A percentile compares a stretch with the other conserved stretches of the same genome.
Evolutionary conservation across 2,113 vertebrate genomes (phyloP).

Genomic region (Archilochus colubris): DNA sequence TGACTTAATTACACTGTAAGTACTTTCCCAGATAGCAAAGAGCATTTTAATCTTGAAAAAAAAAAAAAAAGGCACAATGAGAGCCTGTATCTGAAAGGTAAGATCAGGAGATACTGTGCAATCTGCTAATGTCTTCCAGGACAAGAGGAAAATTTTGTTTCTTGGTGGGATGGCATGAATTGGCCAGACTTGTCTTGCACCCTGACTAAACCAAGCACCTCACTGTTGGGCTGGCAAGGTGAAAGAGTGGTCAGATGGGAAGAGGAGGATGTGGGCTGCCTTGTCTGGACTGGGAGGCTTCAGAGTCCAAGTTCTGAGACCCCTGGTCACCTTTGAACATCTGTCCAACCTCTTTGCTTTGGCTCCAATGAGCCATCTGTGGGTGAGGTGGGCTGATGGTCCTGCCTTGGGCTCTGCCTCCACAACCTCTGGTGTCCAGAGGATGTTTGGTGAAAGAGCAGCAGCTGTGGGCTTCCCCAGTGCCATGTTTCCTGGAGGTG

Average conservation of each 20-base stretch:
- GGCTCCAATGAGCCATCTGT: background rate
- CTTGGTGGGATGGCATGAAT: background rate
- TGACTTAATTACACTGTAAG: conserved; percentile 55
- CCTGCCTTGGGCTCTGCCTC: background rate
- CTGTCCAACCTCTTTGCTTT: background rate
- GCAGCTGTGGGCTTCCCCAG: background rate
- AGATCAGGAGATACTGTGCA: conserved; percentile 11
- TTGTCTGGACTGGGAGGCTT: background rate
- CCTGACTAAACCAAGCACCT: background rate
- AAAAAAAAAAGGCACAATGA: background rate
- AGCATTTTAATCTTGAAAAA: background rate
- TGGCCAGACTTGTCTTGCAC: background rate
- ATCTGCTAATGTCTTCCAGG: background rate
- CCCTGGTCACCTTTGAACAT: background rate
- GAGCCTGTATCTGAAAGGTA: conserved; percentile 1
- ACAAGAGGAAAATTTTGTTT: background rate
- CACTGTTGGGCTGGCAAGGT: background rate
- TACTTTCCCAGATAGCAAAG: conserved; percentile 27
- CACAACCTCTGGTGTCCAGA: background rate
- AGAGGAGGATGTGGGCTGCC: background rate
- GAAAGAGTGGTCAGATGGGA: background rate
- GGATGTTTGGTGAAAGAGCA: rapidly evolving
- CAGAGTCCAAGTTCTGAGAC: background rate
- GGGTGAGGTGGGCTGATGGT: background rate
- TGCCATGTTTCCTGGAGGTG: rapidly evolving